Conservation (phyloP, 2,888 invertebrate genomes). For the Limenitis camilla region DNA sequence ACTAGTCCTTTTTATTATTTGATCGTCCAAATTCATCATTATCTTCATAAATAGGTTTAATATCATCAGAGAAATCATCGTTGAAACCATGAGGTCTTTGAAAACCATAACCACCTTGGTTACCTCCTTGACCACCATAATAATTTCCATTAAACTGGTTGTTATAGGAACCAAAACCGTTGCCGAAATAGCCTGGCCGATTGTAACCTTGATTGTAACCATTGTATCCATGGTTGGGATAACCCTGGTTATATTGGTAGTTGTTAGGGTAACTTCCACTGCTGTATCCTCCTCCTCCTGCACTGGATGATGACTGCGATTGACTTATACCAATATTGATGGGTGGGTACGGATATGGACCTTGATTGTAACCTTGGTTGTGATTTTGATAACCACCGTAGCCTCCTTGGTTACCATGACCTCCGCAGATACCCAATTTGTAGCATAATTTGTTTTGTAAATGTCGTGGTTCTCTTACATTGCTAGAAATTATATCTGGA, state of each 20-base stretch:
- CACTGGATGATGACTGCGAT: conserved; percentile 57
- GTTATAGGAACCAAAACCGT: conserved; percentile 48
- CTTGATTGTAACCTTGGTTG: conserved; percentile 31
- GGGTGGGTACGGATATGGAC: conserved; percentile 38
- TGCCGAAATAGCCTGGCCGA: conserved; percentile 43
- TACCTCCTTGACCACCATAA: conserved; percentile 35
- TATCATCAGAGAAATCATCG: conserved; percentile 35
- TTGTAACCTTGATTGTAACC: conserved; percentile 24
- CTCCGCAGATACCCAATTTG: conserved; percentile 46
- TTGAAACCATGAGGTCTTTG: conserved; percentile 38
- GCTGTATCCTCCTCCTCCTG: conserved; percentile 49
- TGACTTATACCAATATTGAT: conserved; percentile 67
- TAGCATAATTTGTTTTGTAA: conserved; percentile 43
- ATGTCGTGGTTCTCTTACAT: conserved; percentile 37
- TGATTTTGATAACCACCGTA: conserved; percentile 9
- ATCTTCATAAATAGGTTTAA: conserved; percentile 24
- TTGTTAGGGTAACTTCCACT: conserved; percentile 33
- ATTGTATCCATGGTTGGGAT: conserved; percentile 24
- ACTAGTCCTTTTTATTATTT: conserved; percentile 18
- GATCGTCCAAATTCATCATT: conserved; percentile 34
- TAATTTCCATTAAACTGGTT: conserved; percentile 64
- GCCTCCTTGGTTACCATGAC: conserved; percentile 5
- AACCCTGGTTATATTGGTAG: conserved; percentile 28
- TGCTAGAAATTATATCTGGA: conserved; percentile 23
- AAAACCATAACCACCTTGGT: conserved; percentile 25